A percentile compares a stretch with the other conserved stretches of the same genome.
These are phyloP conservation scores for Sclerurus mexicanus DNA, from an alignment of 2,113 vertebrate species.

Conservation along the genomic window DNA sequence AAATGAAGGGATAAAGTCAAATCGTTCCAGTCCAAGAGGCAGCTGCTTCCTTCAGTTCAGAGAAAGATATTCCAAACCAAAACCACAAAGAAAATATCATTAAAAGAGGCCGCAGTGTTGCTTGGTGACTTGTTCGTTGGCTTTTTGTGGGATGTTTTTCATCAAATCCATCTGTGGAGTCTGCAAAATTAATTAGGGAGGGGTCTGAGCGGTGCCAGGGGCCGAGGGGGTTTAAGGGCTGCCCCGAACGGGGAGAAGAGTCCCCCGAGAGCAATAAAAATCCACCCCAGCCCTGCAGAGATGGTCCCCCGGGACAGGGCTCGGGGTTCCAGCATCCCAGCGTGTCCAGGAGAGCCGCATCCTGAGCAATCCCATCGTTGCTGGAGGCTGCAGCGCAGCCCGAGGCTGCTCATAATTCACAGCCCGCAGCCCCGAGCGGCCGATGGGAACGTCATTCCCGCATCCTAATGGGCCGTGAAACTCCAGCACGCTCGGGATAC, in stretches of 20 bases:
- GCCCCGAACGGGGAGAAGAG: neutral
- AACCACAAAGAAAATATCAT: slow-evolving; percentile 41
- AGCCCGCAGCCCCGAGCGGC: neutral
- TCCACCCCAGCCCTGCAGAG: rapidly evolving
- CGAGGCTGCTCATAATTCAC: neutral
- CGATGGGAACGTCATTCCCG: rapidly evolving
- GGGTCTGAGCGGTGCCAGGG: neutral
- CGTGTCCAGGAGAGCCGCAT: neutral
- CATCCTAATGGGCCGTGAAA: neutral
- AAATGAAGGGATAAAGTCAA: neutral
- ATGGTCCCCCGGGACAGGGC: rapidly evolving
- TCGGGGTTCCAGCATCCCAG: rapidly evolving
- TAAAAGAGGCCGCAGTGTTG: neutral
- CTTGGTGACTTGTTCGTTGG: neutral
- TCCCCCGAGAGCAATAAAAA: neutral
- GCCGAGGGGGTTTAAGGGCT: neutral
- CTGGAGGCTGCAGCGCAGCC: neutral
- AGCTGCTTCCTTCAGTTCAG: neutral
- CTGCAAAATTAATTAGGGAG: neutral
- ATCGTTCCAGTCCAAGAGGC: neutral
- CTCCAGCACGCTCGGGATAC: neutral
- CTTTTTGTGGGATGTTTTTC: slow-evolving; percentile 39
- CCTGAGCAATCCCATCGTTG: rapidly evolving
- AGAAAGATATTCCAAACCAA: slow-evolving; percentile 32
- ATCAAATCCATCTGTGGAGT: neutral